A percentile compares a stretch with the other conserved stretches of the same genome.
phyloP scores from a whole-genome alignment of 1,140 invertebrate species.

The Drosophila tsacasi region DNA sequence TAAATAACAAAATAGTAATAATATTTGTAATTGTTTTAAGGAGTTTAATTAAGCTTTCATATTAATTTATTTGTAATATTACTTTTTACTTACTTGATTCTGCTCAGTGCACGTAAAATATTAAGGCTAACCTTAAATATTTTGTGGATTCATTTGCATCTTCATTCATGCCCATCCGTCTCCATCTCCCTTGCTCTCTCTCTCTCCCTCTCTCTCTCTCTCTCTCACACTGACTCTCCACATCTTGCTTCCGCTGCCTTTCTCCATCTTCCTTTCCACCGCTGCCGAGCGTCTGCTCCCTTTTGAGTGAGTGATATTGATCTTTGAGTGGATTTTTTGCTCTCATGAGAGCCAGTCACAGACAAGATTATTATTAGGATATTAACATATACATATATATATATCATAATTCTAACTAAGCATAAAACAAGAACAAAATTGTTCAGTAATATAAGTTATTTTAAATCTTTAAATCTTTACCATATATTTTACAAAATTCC shows the following conservation, averaged over 20 bases:
- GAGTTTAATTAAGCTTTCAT: background rate
- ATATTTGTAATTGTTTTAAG: background rate
- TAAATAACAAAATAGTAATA: background rate
- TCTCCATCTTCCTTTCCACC: background rate
- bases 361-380: background rate
- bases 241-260: background rate
- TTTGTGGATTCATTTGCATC: slow-evolving; percentile 59
- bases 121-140: slow-evolving; percentile 52
- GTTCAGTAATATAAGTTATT: background rate
- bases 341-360: background rate
- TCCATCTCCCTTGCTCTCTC: background rate
- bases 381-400: background rate
- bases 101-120: background rate
- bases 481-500: background rate
- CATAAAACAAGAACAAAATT: background rate
- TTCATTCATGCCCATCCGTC: slow-evolving; percentile 40
- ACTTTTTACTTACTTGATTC: background rate
- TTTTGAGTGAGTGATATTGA: slow-evolving; percentile 14
- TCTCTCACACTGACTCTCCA: background rate
- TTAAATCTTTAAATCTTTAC: background rate
- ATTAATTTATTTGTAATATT: no score
- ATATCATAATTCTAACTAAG: background rate
- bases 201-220: background rate
- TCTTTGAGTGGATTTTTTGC: slow-evolving; percentile 12
- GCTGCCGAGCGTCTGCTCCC: background rate